A percentile compares a stretch with the other conserved stretches of the same genome.
Evolutionary conservation across 2,113 vertebrate species (phyloP).

Genomic region (Lathamus discolor): DNA sequence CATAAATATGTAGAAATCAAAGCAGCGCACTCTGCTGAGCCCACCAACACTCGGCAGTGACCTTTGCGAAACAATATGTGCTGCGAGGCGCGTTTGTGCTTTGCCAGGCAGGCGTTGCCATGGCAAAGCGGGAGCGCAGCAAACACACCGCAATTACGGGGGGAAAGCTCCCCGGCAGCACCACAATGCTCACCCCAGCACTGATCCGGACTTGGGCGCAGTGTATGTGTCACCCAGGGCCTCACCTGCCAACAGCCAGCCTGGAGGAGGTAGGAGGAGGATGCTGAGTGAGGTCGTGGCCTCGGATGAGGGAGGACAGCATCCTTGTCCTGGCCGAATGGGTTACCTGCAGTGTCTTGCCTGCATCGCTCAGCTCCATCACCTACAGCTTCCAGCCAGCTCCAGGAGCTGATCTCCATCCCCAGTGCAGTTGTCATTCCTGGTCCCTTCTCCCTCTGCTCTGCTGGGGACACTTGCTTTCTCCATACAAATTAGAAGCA

Average conservation of each 20-base stretch:
- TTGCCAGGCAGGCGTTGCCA: constrained; percentile 61
- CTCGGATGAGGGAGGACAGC: not conserved
- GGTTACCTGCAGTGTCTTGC: too few species aligned
- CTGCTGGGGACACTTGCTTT: not conserved
- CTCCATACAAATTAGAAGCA: not conserved
- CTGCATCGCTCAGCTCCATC: not conserved
- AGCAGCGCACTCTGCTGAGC: not conserved
- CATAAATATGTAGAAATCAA: not conserved
- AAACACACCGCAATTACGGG: not conserved
- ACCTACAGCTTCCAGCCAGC: rapidly evolving
- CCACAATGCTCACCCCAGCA: not conserved
- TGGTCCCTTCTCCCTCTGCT: not conserved
- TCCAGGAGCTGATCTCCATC: not conserved
- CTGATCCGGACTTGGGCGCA: not conserved
- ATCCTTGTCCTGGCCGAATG: rapidly evolving
- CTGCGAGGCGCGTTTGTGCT: constrained; percentile 11
- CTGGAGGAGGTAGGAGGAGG: not conserved
- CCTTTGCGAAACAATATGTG: constrained; percentile 57
- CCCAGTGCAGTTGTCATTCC: not conserved
- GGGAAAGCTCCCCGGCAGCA: not conserved
- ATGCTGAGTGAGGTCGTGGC: not conserved
- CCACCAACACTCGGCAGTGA: constrained; percentile 43
- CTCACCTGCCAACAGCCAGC: not conserved
- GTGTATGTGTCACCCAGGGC: not conserved
- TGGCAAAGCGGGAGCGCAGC: constrained; percentile 46